Conservation (phyloP, 2,888 invertebrate species). For the Stegana nigrithorax region DNA sequence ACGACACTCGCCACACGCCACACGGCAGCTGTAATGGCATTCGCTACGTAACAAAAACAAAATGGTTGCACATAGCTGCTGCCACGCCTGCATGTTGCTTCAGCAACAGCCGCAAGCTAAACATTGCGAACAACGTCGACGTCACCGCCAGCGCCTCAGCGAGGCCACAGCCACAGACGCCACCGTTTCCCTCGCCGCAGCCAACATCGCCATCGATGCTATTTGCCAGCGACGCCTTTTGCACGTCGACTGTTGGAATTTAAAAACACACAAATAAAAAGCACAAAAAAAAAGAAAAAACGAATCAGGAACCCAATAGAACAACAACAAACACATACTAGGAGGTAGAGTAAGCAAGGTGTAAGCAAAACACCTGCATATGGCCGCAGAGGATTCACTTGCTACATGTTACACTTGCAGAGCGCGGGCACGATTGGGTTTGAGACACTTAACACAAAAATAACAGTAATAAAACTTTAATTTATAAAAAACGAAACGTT, state of each 20-base stretch:
- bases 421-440: neutral
- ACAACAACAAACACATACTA: neutral
- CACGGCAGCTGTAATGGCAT: slow-evolving; percentile 38
- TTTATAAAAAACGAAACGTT: neutral
- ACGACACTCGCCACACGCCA: slow-evolving; percentile 50
- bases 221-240: slow-evolving; percentile 20
- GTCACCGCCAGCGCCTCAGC: neutral
- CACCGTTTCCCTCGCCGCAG: slow-evolving; percentile 16
- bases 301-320: neutral
- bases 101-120: no score
- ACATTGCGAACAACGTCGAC: no score
- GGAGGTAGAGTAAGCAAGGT: no score
- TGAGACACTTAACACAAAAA: neutral
- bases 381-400: slow-evolving; percentile 57
- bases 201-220: slow-evolving; percentile 52
- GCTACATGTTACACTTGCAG: slow-evolving; percentile 52
- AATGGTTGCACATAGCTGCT: neutral
- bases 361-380: slow-evolving; percentile 20
- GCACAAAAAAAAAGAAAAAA: neutral
- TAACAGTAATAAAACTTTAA: neutral
- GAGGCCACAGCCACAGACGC: neutral
- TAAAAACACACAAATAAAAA: neutral
- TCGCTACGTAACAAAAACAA: neutral
- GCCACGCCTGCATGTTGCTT: no score
- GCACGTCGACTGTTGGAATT: neutral